Evolutionary conservation across 2,113 vertebrate genomes (phyloP), one percentile per base, ranked within the genome.

Genomic region (Ctenomys sociabilis): DNA sequence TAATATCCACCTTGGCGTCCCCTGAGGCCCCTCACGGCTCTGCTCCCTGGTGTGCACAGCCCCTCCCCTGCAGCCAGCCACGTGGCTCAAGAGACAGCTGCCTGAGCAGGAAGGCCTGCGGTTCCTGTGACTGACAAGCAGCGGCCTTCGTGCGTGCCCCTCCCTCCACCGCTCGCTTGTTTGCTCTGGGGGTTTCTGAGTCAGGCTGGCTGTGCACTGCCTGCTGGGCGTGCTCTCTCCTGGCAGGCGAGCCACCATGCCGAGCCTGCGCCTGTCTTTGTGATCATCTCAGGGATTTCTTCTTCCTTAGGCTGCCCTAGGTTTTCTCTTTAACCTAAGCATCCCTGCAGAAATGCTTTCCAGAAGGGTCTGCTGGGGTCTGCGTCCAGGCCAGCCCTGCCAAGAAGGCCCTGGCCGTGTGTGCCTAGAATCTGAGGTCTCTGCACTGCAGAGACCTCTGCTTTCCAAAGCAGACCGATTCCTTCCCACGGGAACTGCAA

Each of bases 31-130:
- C 72, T 3, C 43, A 13, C 73, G 40, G 72, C 87, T 92, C 11
- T n/a, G n/a, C 43, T 78, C 66, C 85, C 85, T 91, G 78, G 54
- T 37, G 40, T 63, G n/a, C n/a, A n/a, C n/a, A n/a, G n/a, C 52
- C 73, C 93, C 87, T 93, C 83, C 59, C 75, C 22, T 30, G 43
- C 32, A 37, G 35, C 88, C 64, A 37, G 54, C 14, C 54, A 13
- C 30, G 49, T 96, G 97, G 96, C 96, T 96, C 96, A 95, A 92
- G 85, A 75, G 81, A 40, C 95, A 96, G 96, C 64, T 72, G 63
- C 87, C 26, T n/a, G 81, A 88, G 90, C 92, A 91, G 96, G 87
- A 96, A 97, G 68, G 87, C 75, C 73, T 66, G 87, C 87, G 81
- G 72, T 52, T 64, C 96, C 85, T 66, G 77, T 96, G 96, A 93